Evolutionary conservation across 2,797 vertebrate species (phyloP).

Genomic region (Squalus acanthias): DNA sequence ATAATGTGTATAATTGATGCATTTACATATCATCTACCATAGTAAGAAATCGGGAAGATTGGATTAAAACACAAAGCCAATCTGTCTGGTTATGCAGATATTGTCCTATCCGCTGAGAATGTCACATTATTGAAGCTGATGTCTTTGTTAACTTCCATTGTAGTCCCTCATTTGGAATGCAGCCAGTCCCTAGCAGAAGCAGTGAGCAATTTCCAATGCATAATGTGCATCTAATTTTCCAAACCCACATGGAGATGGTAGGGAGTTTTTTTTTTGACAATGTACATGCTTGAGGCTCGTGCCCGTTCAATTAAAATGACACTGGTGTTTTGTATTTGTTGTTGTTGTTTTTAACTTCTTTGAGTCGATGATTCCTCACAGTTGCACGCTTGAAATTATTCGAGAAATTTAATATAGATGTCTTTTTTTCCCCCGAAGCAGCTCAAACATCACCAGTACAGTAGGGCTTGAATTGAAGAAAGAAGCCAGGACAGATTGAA

Average conservation of each 20-base stretch:
- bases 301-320: not conserved
- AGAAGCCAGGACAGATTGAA: not conserved
- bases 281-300: not conserved
- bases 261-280: slow-evolving; percentile 2
- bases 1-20: not conserved
- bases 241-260: not conserved
- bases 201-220: slow-evolving; percentile 4
- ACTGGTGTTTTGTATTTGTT: not conserved
- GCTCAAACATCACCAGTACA: not conserved
- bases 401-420: not conserved
- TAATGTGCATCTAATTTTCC: slow-evolving; percentile 23
- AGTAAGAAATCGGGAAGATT: not conserved
- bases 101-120: not conserved
- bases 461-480: not conserved
- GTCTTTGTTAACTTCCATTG: slow-evolving; percentile 1
- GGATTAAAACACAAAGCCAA: not conserved
- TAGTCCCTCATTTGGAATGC: slow-evolving; percentile 25
- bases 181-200: slow-evolving; percentile 14
- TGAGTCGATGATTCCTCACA: not conserved
- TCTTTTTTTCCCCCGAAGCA: not conserved
- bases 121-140: slow-evolving; percentile 8
- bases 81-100: slow-evolving; percentile 17
- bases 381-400: not conserved
- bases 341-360: not conserved
- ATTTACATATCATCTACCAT: not conserved